A percentile compares a stretch with the other conserved stretches of the same genome.
Conservation (phyloP, 2,797 vertebrate genomes). For the Onychomys arenicola region DNA sequence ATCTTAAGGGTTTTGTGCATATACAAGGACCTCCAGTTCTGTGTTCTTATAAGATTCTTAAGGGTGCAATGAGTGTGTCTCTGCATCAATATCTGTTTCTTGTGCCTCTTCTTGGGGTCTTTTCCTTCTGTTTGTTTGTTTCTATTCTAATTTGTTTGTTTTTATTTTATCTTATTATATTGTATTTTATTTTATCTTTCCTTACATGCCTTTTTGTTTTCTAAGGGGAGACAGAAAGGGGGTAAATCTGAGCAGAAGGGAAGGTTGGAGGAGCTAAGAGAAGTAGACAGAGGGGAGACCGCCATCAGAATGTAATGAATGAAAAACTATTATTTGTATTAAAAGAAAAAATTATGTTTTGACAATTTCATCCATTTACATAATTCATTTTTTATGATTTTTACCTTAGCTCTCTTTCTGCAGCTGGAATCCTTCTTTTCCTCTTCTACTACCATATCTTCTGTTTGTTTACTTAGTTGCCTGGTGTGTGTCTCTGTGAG, state of each 20-base stretch:
- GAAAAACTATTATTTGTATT: background rate
- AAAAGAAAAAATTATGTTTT: background rate
- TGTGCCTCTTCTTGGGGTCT: background rate
- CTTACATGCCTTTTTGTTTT: background rate
- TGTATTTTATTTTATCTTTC: background rate
- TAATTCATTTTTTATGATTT: background rate
- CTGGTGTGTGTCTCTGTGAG: background rate
- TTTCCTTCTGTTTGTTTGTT: background rate
- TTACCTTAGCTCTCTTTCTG: too few species aligned
- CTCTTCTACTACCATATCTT: background rate
- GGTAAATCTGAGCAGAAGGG: background rate
- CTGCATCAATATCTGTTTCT: background rate
- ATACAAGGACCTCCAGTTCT: background rate
- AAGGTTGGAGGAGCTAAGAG: background rate
- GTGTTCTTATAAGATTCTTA: background rate
- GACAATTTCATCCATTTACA: too few species aligned
- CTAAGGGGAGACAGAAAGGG: background rate
- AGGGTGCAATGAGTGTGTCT: background rate
- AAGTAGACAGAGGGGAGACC: background rate
- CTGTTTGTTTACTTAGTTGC: too few species aligned
- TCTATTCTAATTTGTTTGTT: background rate
- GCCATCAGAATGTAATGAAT: background rate
- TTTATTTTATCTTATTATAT: background rate
- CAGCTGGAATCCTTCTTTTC: background rate
- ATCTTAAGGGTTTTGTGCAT: background rate